Evolutionary conservation across 2,888 invertebrate species (phyloP), one percentile per base, ranked within the genome.

Genomic region (Odontocerum albicorne): DNA sequence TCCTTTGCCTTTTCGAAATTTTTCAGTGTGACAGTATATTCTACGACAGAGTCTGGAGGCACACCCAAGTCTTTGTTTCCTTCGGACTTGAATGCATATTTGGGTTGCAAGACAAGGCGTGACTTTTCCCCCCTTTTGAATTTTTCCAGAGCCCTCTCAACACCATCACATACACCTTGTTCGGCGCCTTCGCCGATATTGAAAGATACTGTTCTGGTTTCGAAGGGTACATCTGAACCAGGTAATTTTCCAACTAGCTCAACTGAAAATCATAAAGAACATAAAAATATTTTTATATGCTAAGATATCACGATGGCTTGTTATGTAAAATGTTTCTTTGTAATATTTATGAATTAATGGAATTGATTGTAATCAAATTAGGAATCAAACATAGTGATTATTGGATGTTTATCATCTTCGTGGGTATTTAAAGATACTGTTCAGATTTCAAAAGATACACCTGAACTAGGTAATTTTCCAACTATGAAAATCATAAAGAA

Each of bases 1-100:
- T 92, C 90, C 63, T 89, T 88, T 0, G 82, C 82, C 81, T 88
- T 71, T 71, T 96, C 96, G 68, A 96, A 96, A 62, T 82, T 86
- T 31, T 85, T 86, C 57, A 99, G 70, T 54, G 87, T 88, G 0
- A 98, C 86, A 10, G 79, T 82, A 70, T 96, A 98, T 64, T 88
- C 86, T 0, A 96, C 80, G 1, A 80, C 78, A 0, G 92, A 83
- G 68, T 92, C 81, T 0, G 90, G 77, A 16, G 96, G 95, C 62
- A 98, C 87, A 51, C 82, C 78, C 43, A 87, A 82, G 45, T 85
- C 81, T 0, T 81, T 63, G 60, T 85, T 87, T 0, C 93, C 94
- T 47, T 70, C 68, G 0, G 73, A 67, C 49, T 91, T 91, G 75
- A 89, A 96, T 0, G 89, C 95, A 72, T 90, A 88, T 68, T 87